Base-by-base conservation (phyloP, 2,888 invertebrate species). In the Acanthopleura granulata region DNA sequence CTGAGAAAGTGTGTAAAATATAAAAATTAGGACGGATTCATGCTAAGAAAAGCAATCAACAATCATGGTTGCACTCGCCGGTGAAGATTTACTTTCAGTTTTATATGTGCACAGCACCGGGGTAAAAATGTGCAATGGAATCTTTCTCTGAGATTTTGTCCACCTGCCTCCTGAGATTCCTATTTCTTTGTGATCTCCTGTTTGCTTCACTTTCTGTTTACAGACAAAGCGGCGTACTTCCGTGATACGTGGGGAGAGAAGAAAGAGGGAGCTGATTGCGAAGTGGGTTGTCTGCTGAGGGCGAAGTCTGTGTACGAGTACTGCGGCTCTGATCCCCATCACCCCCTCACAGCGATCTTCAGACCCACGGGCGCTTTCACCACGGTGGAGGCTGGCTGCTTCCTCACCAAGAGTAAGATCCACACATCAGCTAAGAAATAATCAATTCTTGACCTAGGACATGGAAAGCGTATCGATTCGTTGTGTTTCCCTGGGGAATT, bases 351-450 rank as follows among this genome's bases (percentile, higher is more conserved):
- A 6, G 71, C 49, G 49, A 27, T 49, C 49, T 71, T n/a, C 15
- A 29, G 71, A 71, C 71, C 71, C 1, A 71, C 71, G 18, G 71
- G 71, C 29, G 71, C 71, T 6, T 40, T 71, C 50, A 18, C 15
- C 15, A 49, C 50, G 16, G 50, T 49, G 25, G 22, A 49, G 14
- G 71, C 71, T 9, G 71, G 71, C 40, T 71, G 71, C 49, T 71
- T 40, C 18, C 30, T 71, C 14, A 49, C 71, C 15, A 71, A 71
- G 25, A 71, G 71, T 71, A 71, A 71, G 71, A 29, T n/a, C 1
- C 14, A 6, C 40, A 49, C 49, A 40, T 12, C 22, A 57, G 57
- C 12, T 12, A 57, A n/a, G 1, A 57, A n/a, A 57, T 18, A n/a
- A 18, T 12, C 12, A 51, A 51, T 15, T 51, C 14, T 51, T 51